Evolutionary conservation across 2,888 invertebrate genomes (phyloP).

Genomic region (Cryptophagus acutangulus): DNA sequence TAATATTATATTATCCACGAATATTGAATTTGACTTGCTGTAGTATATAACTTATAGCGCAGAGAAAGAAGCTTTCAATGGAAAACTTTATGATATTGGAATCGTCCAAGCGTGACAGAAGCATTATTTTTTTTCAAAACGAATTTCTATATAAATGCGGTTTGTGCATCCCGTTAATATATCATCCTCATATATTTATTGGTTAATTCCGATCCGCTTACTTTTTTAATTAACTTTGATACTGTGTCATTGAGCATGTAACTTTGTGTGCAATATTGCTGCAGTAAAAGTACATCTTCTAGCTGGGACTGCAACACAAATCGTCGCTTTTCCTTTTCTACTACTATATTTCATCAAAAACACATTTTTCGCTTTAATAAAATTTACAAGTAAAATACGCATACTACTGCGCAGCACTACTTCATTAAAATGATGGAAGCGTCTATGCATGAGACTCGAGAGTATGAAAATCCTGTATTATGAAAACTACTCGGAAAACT

Average conservation of each 20-base stretch:
- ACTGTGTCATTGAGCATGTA: slow-evolving; percentile 33
- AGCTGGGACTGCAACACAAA: slow-evolving; percentile 12
- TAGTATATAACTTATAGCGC: no score
- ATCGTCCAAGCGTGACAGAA: slow-evolving; percentile 4
- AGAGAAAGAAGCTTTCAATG: slow-evolving; percentile 9
- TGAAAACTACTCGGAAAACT: no score
- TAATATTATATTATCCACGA: no score
- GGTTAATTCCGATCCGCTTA: slow-evolving; percentile 35
- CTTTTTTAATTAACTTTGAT: slow-evolving; percentile 39
- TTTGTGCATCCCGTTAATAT: slow-evolving; percentile 29
- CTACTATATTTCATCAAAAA: no score
- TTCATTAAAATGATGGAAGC: no score
- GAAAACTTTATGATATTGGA: slow-evolving; percentile 8
- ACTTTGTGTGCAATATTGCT: slow-evolving; percentile 29
- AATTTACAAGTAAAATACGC: no score
- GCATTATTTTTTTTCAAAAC: slow-evolving; percentile 30
- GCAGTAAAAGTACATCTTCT: slow-evolving; percentile 17
- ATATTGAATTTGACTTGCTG: no score
- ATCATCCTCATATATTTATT: slow-evolving; percentile 35
- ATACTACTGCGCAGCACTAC: no score
- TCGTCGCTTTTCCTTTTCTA: neutral
- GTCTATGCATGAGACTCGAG: no score
- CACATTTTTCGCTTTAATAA: no score
- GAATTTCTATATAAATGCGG: slow-evolving; percentile 22
- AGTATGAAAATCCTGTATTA: no score